These are phyloP conservation scores for Procambarus virginalis DNA, from an alignment of 1,140 invertebrate genomes.

Conservation along the genomic window DNA sequence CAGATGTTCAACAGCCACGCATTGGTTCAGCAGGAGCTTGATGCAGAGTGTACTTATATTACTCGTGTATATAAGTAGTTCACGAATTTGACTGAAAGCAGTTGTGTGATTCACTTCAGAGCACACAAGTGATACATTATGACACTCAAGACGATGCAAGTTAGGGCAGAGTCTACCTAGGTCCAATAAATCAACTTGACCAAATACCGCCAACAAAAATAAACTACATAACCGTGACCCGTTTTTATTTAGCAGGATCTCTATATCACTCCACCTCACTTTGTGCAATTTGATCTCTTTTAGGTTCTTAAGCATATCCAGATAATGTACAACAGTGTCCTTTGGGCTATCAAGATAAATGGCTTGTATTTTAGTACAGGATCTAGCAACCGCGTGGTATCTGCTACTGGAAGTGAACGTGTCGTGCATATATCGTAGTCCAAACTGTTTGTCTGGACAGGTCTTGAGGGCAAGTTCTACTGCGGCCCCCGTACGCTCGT, in stretches of 20 bases:
- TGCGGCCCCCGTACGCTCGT: slow-evolving; percentile 44
- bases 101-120: background rate
- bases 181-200: slow-evolving; percentile 33
- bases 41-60: slow-evolving; percentile 19
- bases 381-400: background rate
- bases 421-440: slow-evolving; percentile 43
- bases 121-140: slow-evolving; percentile 12
- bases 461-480: slow-evolving; percentile 15
- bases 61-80: slow-evolving; percentile 43
- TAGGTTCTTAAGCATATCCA: slow-evolving; percentile 40
- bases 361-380: slow-evolving; percentile 32
- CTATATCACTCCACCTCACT: slow-evolving; percentile 50
- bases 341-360: slow-evolving; percentile 55
- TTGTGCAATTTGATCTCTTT: slow-evolving; percentile 47
- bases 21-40: slow-evolving; percentile 40
- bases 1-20: slow-evolving; percentile 31
- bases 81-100: slow-evolving; percentile 18
- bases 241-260: slow-evolving; percentile 32
- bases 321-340: slow-evolving; percentile 33
- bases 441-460: slow-evolving; percentile 18
- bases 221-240: slow-evolving; percentile 43
- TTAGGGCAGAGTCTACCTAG: slow-evolving; percentile 42
- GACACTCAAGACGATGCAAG: slow-evolving; percentile 39
- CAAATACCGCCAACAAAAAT: slow-evolving; percentile 48
- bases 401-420: background rate